These are phyloP conservation scores for Exaiptasia diaphana DNA, from an alignment of 64 coral and sea anemone genomes.

Conservation along the genomic window DNA sequence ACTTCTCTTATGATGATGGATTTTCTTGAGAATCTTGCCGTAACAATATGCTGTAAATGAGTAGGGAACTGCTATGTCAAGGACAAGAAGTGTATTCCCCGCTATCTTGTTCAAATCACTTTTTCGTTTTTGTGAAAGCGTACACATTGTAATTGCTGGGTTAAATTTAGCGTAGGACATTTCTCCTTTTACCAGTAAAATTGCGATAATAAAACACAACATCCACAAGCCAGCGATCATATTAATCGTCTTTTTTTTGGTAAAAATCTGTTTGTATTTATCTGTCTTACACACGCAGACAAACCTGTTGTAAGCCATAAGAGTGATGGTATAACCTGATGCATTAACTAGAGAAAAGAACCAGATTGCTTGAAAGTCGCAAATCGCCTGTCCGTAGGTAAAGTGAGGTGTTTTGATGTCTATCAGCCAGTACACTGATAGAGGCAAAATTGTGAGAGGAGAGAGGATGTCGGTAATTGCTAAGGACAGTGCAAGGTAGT, in stretches of 20 bases:
- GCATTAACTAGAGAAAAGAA: neutral
- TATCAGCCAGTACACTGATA: neutral
- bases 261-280: conserved; percentile 5
- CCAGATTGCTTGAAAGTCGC: neutral
- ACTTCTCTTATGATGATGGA: neutral
- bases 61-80: neutral
- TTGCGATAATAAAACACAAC: neutral
- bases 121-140: neutral
- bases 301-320: conserved; percentile 11
- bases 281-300: neutral
- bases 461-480: neutral
- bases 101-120: neutral
- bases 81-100: too few relatives aligned
- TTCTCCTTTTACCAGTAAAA: neutral
- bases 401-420: neutral
- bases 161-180: neutral
- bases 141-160: neutral
- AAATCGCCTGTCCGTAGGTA: conserved; percentile 6
- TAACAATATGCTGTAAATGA: neutral
- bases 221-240: neutral
- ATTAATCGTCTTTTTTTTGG: neutral
- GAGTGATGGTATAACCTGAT: neutral
- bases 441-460: neutral
- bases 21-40: conserved; percentile 3
- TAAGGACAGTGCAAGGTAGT: neutral